Evolutionary conservation across 35 echinoderm and acorn worm species (phyloP), one percentile per base, ranked within the genome.

Genomic region (Chiridota heheva): DNA sequence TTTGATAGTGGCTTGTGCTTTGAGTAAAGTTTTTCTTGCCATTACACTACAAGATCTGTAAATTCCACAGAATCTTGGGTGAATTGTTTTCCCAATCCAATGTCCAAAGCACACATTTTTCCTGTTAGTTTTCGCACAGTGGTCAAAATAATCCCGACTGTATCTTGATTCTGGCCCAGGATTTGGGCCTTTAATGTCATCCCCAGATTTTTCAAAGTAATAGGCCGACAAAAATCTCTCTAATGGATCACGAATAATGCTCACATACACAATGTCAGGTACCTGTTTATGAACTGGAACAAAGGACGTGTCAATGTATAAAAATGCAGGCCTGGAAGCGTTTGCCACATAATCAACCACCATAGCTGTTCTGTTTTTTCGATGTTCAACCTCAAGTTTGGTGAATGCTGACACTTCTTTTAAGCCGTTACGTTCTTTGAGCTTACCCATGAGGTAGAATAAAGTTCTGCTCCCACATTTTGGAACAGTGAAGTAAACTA

Each of bases 11-110:
- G 24, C 62, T 29, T 78, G 58, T 1, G 75, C 75, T 3, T 38
- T 17, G 38, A 60, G 51, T 36, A 78, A n/a, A 2, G 75, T 78
- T 29, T 78, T 78, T 36, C 75, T 33, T 20, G 75, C 75, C 75
- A 78, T 78, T 0, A 60, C 51, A 31, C 55, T 78, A 35, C 75
- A 78, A 8, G 25, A 20, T 33, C 3, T 60, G 5, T 29, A 60
- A 24, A 60, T 29, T 3, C 75, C 75, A 20, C 75, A 78, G 34
- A 78, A 78, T 27, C 75, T 49, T 1, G 75, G 75, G 33, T 78
- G 75, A 36, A 78, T 78, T n/a, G 75, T 78, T 62, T 78, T 78
- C 1, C 75, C 75, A 0, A 78, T 49, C 75, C 75, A 78, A 42
- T 78, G 75, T 3, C 75, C 75, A 43, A 78, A 78, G 28, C 75